Percentiles rank a stretch among this genome's conserved stretches.
Conservation (phyloP, 2,113 vertebrate species). For the Pantherophis guttatus region DNA sequence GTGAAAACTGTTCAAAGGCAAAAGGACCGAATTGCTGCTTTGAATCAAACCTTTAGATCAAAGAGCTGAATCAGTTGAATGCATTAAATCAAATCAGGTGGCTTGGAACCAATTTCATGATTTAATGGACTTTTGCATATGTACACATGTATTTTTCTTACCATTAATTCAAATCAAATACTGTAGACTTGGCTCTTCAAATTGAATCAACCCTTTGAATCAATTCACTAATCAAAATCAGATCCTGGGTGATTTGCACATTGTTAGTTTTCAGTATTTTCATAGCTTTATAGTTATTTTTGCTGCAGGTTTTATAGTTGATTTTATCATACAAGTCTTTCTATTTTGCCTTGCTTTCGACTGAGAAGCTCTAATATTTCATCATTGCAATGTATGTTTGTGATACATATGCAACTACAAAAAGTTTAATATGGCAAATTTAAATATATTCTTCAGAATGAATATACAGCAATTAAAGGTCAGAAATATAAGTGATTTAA, state of each 20-base stretch:
- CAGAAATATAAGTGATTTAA: not conserved
- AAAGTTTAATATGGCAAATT: not conserved
- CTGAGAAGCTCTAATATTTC: not conserved
- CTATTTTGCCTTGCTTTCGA: not conserved
- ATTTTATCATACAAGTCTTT: not conserved
- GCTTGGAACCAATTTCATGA: not conserved
- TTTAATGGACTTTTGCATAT: not conserved
- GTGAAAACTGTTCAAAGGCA: not conserved
- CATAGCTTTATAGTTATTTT: not conserved
- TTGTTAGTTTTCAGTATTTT: not conserved
- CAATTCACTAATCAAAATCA: not conserved
- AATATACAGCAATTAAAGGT: slow-evolving; percentile 5
- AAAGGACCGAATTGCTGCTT: not conserved
- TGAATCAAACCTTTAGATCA: not conserved
- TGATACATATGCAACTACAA: not conserved
- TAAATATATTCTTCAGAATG: not conserved
- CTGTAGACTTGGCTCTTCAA: not conserved
- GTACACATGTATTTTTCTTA: not conserved
- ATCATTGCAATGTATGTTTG: not conserved
- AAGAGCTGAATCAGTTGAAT: not conserved
- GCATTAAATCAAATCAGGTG: not conserved
- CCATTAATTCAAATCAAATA: not conserved
- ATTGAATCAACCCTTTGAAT: not conserved
- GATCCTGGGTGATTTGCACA: not conserved
- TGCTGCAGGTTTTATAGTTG: not conserved